Base-by-base conservation (phyloP, 1,140 invertebrate genomes). In the Halotydeus destructor region DNA sequence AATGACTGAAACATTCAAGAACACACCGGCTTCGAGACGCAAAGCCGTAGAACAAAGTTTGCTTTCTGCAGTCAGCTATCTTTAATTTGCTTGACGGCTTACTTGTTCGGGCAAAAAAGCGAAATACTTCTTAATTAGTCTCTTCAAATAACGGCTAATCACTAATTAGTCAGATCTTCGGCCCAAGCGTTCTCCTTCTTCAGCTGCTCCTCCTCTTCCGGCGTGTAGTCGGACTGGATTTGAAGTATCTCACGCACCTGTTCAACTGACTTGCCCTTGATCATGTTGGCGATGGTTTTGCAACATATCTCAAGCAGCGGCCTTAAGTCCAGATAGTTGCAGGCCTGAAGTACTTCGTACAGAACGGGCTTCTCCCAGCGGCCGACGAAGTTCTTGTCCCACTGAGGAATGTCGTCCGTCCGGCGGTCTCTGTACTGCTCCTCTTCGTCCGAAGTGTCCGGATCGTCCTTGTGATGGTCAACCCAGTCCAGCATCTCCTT, bases 401-500 rank as follows among this genome's bases (percentile, higher is more conserved):
- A 39, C 14, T 16, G 14, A 19, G 6, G 6, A 19, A 38, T 23
- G 9, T 38, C 21, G 12, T 38, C 21, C n/a, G 11, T 23, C 6
- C 36, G 4, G 12, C 21, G 5, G 21, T 38, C 21, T 24, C 6
- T 19, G 6, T 19, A 19, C 21, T 19, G n/a, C 5, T 38, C 14
- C 11, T 11, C 12, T 11, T 38, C 21, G 11, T 38, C 36, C 22
- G 27, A 14, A 6, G 24, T 25, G 8, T n/a, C 12, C 5, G 42
- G 42, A 40, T 44, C 42, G 22, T 44, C 42, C 18, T 26, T 38
- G 33, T 44, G 42, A 23, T 44, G 38, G 14, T 44, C 36, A 30
- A 21, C 23, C 34, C 37, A 44, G 19, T 25, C 11, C 3, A 44
- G 26, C 8, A 44, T 38, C 2, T 38, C 21, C 23, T 44, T n/a